phyloP scores from a whole-genome alignment of 2,888 invertebrate species.

The Lepidocyrtinus sp. region DNA sequence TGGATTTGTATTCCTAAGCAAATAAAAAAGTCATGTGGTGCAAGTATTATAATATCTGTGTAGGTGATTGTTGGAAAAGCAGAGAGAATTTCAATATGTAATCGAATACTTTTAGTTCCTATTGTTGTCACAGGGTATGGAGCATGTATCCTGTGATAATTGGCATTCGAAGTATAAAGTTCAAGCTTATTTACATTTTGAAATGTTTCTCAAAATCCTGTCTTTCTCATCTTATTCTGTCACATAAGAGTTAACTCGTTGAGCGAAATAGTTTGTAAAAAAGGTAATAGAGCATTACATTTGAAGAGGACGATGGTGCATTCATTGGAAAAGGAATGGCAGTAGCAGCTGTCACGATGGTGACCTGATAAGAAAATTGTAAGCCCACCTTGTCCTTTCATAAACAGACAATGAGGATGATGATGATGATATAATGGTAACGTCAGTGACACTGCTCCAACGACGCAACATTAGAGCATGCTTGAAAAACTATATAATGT shows the following conservation, averaged over 20 bases:
- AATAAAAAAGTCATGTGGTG: constrained; percentile 49
- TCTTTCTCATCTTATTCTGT: background rate
- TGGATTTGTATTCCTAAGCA: constrained; percentile 18
- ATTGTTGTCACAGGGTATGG: constrained; percentile 13
- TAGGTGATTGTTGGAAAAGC: background rate
- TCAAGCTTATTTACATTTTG: background rate
- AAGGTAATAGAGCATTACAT: constrained; percentile 60
- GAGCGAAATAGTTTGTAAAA: constrained; percentile 2
- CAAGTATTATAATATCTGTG: constrained; percentile 32
- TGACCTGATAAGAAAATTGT: constrained; percentile 68
- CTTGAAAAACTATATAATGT: constrained; percentile 31
- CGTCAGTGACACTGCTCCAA: constrained; percentile 51
- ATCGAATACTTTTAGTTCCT: constrained; percentile 2
- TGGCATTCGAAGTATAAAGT: constrained; percentile 1
- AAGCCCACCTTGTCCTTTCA: constrained; percentile 62
- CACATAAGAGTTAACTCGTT: background rate
- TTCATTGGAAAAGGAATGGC: constrained; percentile 42
- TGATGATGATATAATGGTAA: constrained; percentile 37
- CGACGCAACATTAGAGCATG: background rate
- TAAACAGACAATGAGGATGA: constrained; percentile 38
- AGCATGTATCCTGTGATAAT: constrained; percentile 41
- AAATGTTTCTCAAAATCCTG: background rate
- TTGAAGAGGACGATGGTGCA: constrained; percentile 37
- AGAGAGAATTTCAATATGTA: background rate
- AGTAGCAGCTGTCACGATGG: constrained; percentile 69